Evolutionary conservation across 2,888 invertebrate genomes (phyloP), one percentile per base, ranked within the genome.

Genomic region (Eupsilia transversa): DNA sequence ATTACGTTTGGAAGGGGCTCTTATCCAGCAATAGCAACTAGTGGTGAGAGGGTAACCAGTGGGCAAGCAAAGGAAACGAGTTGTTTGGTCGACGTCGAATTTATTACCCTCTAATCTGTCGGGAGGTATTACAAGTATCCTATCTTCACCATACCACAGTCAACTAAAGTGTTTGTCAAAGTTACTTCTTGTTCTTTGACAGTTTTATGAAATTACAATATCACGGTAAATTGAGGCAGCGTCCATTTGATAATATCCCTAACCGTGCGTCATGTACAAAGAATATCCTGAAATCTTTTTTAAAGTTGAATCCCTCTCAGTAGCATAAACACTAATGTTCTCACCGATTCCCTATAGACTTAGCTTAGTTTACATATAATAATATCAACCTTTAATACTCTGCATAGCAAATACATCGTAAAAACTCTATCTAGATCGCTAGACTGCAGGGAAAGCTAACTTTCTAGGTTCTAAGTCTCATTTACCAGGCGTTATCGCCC

Each of bases 391-490:
- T 72, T 52, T 35, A 79, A 71, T 59, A 41, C 41, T 69, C 56
- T 73, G 68, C 61, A 74, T 73, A 69, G 41, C 27, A 75, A 76
- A 73, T 76, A 64, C 30, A 67, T 79, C 57, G 64, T 77, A 83
- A 83, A 83, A 83, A 74, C 27, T 41, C 12, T 38, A 27, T 74
- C 64, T 56, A 67, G 75, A 74, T 74, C 52, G 23, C 12, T 38
- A 74, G 71, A 74, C 68, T 60, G 57, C 5, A 65, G 46, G 23
- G 77, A 86, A 79, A 83, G 74, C 60, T 46, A 3, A 57, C 70
- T 79, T 77, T 86, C 83, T 83, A 72, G 67, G 71, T 56, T 43
- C 59, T 30, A 57, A 60, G 27, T 56, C 60, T 72, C 57, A 79
- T 83, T 83, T 70, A 69, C 72, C 35, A 9, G 43, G 20, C 9